Evolutionary conservation across 2,797 vertebrate species (phyloP), one percentile per base, ranked within the genome.

Genomic region (Sebastes alutus): DNA sequence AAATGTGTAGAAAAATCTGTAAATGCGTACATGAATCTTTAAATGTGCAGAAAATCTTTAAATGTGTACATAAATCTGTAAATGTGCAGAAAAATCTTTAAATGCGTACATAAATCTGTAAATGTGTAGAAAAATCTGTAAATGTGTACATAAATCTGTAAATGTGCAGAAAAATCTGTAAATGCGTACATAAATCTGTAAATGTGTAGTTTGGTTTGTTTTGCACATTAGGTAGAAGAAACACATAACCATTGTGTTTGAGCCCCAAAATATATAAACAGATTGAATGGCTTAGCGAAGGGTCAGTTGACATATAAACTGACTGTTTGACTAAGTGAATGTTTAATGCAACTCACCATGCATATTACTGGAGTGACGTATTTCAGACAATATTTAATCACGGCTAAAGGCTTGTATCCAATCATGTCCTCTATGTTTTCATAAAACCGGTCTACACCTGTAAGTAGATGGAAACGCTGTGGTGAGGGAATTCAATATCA

Each of bases 371-470:
- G 96, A 74, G 95, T 96, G 67, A 95, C 38, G 69, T 95, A 96
- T 86, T 95, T 96, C 87, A 96, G 90, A 81, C 94, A 95, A 78
- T 96, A 92, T 66, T 95, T 96, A 13, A 96, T 94, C 33, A 95
- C 5, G 10, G 93, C 33, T 0, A 86, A 65, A 32, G 96, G 96
- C 67, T 58, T 92, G 88, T 96, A 96, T 60, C 96, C 95, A 38
- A 96, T 96, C 96, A 97, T 97, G 86, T 96, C 95, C 60, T 94
- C 93, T 2, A 97, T 88, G 84, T 93, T 96, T 29, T 91, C 90
- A 84, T 95, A 95, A 71, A 96, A 92, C 42, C 88, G 94, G 71
- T 96, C 92, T 68, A 87, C 92, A 70, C 95, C 96, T 97, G 82
- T 63, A 42, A 87, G 25, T 23, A 56, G 60, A 88, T 42, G 6